Base-by-base conservation (phyloP, 2,113 vertebrate genomes). In the Eretmodus cyanostictus region DNA sequence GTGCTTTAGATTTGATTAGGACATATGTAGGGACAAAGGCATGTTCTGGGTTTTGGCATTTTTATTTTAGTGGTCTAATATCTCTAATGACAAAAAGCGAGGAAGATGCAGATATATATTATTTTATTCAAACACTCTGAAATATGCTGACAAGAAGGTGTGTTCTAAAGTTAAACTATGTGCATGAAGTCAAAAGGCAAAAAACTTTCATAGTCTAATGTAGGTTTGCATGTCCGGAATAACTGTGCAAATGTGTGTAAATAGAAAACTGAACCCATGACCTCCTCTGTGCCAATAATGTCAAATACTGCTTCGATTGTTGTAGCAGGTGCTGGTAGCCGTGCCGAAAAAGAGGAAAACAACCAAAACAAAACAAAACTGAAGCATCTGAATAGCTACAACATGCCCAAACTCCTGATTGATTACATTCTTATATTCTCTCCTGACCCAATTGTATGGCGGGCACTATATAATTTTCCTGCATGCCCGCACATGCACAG, bases 401-500 rank as follows among this genome's bases (percentile, higher is more conserved):
- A 86, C 76, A 47, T 82, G 83, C 86, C 76, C 79, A 87, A 91
- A 93, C 79, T 87, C 45, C 81, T 27, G 86, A 93, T 87, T 84
- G 83, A 93, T 93, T 88, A 5, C 76, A 94, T 94, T 86, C 80
- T 88, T 90, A 84, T 92, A 86, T 88, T 80, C 47, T 90, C 88
- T 82, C 88, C 87, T 89, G 66, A 79, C 80, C 82, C 36, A 45
- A 89, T 49, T 90, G 87, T 89, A 91, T 88, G 87, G 71, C 8
- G 13, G 61, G 57, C 92, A 91, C 84, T 90, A 87, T 22, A 92
- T 93, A 63, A 89, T 91, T 88, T 85, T 80, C 84, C 83, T 81
- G 80, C 87, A 87, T 92, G 86, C 87, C 87, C 84, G 36, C 94
- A 94, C 92, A 92, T 94, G 81, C 91, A 96, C 91, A 96, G 93